Percentiles rank a stretch among this genome's conserved stretches.
These are phyloP conservation scores for Motacilla alba DNA, from an alignment of 2,113 vertebrate species.

Conservation along the genomic window DNA sequence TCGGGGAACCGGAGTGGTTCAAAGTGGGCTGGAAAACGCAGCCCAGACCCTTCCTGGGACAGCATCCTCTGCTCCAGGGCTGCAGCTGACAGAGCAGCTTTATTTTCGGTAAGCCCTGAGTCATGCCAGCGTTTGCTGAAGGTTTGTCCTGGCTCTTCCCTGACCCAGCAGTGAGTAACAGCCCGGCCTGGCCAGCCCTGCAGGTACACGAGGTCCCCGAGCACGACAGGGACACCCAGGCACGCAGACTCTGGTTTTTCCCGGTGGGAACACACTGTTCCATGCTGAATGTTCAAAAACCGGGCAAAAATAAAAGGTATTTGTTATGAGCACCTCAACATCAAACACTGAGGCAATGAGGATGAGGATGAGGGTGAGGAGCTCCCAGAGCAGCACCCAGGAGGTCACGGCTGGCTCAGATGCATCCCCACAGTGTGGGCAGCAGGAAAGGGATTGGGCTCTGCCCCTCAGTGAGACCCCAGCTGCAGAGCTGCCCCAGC, in stretches of 20 bases:
- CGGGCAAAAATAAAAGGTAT: no score
- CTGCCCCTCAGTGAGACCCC: background rate
- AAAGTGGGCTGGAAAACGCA: background rate
- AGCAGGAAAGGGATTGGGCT: background rate
- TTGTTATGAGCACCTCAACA: background rate
- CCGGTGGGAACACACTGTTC: background rate
- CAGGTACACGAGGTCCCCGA: background rate
- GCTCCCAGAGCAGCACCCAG: background rate
- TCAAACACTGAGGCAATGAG: background rate
- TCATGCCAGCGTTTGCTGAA: background rate
- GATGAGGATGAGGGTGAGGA: background rate
- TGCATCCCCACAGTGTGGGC: background rate
- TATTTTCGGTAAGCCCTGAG: background rate
- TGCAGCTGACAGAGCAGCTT: background rate
- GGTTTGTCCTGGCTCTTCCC: background rate
- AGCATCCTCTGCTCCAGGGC: background rate
- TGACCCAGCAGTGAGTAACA: background rate
- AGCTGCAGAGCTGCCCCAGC: background rate
- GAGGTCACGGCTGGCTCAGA: background rate
- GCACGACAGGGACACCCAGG: background rate
- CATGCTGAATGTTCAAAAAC: background rate
- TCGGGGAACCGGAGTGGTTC: accelerated
- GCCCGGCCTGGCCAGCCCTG: background rate
- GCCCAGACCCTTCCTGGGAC: background rate
- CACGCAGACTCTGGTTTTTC: background rate